Conservation (phyloP, 2,888 invertebrate genomes). For the Asteroscopus sphinx region DNA sequence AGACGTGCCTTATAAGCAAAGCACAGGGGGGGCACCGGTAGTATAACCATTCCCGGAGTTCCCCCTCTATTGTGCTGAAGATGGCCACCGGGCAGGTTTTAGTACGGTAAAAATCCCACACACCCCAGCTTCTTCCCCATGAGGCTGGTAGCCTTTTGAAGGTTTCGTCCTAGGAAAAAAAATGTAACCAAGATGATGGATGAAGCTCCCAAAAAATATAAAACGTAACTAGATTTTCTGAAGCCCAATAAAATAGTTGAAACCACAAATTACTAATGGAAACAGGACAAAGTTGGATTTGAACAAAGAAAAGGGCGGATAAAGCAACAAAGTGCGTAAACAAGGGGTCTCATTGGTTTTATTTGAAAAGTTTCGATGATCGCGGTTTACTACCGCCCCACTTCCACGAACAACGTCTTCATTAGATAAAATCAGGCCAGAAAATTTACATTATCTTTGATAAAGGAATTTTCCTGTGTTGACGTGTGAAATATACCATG, state of each 20-base stretch:
- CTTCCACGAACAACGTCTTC: constrained; percentile 61
- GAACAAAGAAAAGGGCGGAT: constrained; percentile 75
- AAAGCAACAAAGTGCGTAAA: constrained; percentile 79
- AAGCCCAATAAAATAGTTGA: constrained; percentile 56
- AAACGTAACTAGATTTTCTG: constrained; percentile 44
- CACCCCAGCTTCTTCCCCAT: no score
- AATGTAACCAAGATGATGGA: constrained; percentile 10
- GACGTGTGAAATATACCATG: constrained; percentile 6
- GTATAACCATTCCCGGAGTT: no score
- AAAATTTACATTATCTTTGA: constrained; percentile 54
- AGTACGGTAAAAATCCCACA: no score
- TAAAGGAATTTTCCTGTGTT: constrained; percentile 23
- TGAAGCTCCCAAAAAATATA: constrained; percentile 14
- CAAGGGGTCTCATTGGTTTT: constrained; percentile 81
- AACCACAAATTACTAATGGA: constrained; percentile 70
- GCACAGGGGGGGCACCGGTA: no score
- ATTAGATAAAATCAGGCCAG: constrained; percentile 59
- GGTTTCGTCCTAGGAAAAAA: no score
- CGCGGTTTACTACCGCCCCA: constrained; percentile 72
- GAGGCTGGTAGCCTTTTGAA: no score
- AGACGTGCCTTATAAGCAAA: no score
- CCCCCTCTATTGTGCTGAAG: no score
- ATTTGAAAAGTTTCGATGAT: constrained; percentile 83
- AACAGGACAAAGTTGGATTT: constrained; percentile 74
- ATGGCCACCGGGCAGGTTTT: no score